Base-by-base conservation (phyloP, 1,140 invertebrate genomes). In the Vanessa atalanta region DNA sequence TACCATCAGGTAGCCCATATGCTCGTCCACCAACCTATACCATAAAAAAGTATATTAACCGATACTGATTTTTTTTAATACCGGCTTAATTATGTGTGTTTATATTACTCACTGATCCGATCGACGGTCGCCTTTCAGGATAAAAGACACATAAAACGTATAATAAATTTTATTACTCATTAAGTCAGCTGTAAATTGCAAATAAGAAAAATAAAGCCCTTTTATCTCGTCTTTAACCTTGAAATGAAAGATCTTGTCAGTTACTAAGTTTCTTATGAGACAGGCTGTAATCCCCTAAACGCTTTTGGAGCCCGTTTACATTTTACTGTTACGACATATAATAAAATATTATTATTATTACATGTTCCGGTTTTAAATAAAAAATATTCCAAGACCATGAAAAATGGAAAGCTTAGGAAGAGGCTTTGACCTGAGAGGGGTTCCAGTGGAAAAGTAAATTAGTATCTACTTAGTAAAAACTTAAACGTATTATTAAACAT, bases 191-290 rank as follows among this genome's bases (percentile, higher is more conserved):
- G 78, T 77, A 77, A 79, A 79, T 75, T 76, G 78, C 74, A 66
- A 79, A 79, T 77, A 77, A 79, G 77, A 79, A 79, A 79, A 76
- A 79, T 71, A 67, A 57, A 72, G 72, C 48, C 65, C 69, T 60
- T 79, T 79, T 79, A 79, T 76, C 68, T 69, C 72, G 70, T 50
- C 69, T 70, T 72, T 76, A 75, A 77, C 78, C 78, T 79, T 79
- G 78, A 61, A 70, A 70, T 70, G 60, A 79, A 66, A 72, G 68
- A 72, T 79, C 67, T 73, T 74, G 72, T 76, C 72, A 76, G 78
- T 60, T 63, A 65, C 72, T 70, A 70, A 72, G 76, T 70, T 73
- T 76, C 72, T 75, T 72, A 73, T 75, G 69, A 72, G 57, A 74
- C 68, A 57, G 69, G 47, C 60, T 73, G 72, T 76, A 72, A 70